These are phyloP conservation scores for Xanthorhoe designata DNA, from an alignment of 2,888 invertebrate species.

Conservation along the genomic window DNA sequence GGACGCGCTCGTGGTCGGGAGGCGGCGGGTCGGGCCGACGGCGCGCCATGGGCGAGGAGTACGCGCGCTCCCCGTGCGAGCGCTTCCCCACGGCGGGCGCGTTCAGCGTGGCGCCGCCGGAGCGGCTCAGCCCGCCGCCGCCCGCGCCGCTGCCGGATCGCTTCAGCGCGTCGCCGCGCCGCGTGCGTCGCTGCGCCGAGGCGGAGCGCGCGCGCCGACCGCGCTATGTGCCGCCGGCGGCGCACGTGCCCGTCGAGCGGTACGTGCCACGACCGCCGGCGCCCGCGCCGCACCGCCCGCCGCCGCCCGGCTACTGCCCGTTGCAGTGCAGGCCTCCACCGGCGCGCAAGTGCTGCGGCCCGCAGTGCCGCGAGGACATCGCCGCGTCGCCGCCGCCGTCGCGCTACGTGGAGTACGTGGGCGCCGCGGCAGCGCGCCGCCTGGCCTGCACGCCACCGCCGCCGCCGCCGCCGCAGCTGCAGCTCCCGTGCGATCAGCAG, in stretches of 20 bases:
- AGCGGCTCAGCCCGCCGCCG: conserved; percentile 87
- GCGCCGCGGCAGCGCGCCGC: conserved; percentile 87
- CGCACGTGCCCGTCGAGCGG: conserved; percentile 90
- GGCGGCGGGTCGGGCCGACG: conserved; percentile 78
- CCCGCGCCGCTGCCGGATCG: conserved; percentile 87
- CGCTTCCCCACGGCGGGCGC: conserved; percentile 84
- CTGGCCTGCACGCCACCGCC: conserved; percentile 83
- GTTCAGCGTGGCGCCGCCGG: conserved; percentile 88
- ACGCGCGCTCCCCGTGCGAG: conserved; percentile 84
- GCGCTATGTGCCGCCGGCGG: conserved; percentile 88
- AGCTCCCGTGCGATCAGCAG: conserved; percentile 78
- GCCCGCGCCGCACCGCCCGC: conserved; percentile 76
- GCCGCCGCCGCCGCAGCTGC: conserved; percentile 78
- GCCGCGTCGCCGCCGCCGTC: conserved; percentile 77
- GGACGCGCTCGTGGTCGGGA: conserved; percentile 67
- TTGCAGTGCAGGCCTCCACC: conserved; percentile 78
- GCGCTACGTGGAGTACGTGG: conserved; percentile 87
- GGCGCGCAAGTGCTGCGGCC: conserved; percentile 78
- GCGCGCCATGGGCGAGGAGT: conserved; percentile 85
- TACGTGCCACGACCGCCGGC: conserved; percentile 88
- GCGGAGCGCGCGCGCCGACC: conserved; percentile 87
- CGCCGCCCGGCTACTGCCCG: conserved; percentile 85
- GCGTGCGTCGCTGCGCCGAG: conserved; percentile 88
- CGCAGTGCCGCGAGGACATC: conserved; percentile 78
- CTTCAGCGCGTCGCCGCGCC: conserved; percentile 85